These are phyloP conservation scores for Nyleta sp. DNA, from an alignment of 2,888 invertebrate genomes.

Conservation along the genomic window DNA sequence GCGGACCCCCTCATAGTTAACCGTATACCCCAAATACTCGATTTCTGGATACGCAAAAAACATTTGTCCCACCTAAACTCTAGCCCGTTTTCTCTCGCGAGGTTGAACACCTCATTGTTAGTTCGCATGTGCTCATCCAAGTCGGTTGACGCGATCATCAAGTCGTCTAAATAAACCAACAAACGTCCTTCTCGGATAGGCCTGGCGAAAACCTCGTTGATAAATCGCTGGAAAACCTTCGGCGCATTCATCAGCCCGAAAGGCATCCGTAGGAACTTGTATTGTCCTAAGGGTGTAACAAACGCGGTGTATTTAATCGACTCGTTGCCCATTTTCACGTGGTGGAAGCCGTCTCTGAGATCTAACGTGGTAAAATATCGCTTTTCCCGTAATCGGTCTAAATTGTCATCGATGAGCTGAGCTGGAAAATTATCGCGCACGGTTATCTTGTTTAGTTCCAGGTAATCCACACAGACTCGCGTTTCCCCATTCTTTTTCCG, in stretches of 20 bases:
- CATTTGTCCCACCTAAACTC: conserved; percentile 20
- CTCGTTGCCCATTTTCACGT: not conserved
- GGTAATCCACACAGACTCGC: conserved; percentile 3
- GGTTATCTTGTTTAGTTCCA: not conserved
- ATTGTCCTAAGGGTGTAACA: conserved; percentile 4
- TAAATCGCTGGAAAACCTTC: conserved; percentile 27
- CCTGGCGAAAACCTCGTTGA: not conserved
- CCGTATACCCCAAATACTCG: conserved; percentile 13
- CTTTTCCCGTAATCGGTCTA: not conserved
- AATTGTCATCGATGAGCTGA: conserved; percentile 5
- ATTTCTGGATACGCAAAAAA: conserved; percentile 13
- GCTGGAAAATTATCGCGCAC: conserved; percentile 6
- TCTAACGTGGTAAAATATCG: conserved; percentile 11
- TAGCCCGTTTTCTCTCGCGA: conserved; percentile 1
- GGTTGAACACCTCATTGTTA: not conserved
- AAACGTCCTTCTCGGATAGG: not conserved
- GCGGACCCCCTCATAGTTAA: conserved; percentile 3
- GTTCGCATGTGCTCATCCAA: not conserved
- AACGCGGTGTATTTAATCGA: conserved; percentile 3
- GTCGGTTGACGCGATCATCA: conserved; percentile 1
- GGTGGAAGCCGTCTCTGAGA: conserved; percentile 10
- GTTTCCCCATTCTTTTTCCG: conserved; percentile 6
- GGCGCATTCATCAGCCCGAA: conserved; percentile 62
- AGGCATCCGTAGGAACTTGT: conserved; percentile 12
- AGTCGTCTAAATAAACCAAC: conserved; percentile 8